A percentile compares a stretch with the other conserved stretches of the same genome.
Conservation (phyloP, 1,140 invertebrate species). For the Danaus melanippus region DNA sequence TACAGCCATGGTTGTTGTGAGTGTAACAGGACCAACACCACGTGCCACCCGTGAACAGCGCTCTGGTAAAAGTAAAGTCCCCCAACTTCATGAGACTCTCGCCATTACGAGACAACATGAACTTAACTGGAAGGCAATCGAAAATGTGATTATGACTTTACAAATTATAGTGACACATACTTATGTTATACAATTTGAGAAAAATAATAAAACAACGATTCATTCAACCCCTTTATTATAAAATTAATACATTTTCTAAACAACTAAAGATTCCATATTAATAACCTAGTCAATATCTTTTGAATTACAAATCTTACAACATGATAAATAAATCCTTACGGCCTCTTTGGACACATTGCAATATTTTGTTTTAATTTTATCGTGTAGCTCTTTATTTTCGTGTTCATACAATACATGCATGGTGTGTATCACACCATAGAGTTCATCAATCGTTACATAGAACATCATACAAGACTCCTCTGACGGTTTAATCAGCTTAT, state of each 20-base stretch:
- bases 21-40: slow-evolving; percentile 60
- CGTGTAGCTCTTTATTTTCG: slow-evolving; percentile 38
- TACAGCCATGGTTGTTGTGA: slow-evolving; percentile 43
- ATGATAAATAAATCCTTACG: slow-evolving; percentile 45
- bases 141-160: slow-evolving; percentile 4
- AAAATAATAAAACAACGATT: too few relatives aligned
- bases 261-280: not conserved
- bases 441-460: slow-evolving; percentile 42
- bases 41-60: slow-evolving; percentile 28
- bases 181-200: not conserved
- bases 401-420: slow-evolving; percentile 52
- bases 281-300: not conserved
- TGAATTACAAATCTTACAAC: slow-evolving; percentile 36
- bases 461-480: slow-evolving; percentile 36
- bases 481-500: slow-evolving; percentile 39
- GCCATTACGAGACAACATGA: slow-evolving; percentile 56
- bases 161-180: not conserved
- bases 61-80: slow-evolving; percentile 55
- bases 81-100: slow-evolving; percentile 53
- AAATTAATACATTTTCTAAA: too few relatives aligned
- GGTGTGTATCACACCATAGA: slow-evolving; percentile 49
- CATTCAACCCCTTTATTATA: too few relatives aligned
- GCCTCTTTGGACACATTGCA: slow-evolving; percentile 57
- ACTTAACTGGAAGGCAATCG: slow-evolving; percentile 47
- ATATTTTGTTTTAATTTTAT: slow-evolving; percentile 46